Conservation (phyloP, 2,888 invertebrate genomes). For the Habroteleia sp. region DNA sequence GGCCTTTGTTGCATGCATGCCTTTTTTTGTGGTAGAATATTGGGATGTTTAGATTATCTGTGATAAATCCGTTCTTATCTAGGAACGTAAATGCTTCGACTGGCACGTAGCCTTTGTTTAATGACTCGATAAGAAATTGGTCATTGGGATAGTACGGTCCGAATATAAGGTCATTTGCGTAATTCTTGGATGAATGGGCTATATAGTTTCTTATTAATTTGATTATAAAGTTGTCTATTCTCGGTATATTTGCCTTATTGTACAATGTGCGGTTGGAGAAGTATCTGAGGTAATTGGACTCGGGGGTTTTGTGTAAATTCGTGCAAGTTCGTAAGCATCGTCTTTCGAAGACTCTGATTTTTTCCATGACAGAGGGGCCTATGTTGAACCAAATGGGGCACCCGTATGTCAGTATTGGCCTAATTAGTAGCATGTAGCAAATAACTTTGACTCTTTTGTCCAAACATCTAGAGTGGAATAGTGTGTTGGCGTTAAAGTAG, state of each 20-base stretch:
- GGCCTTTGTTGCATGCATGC: no score
- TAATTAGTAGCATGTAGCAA: no score
- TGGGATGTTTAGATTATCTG: background rate
- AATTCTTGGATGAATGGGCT: background rate
- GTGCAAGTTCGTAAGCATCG: conserved; percentile 14
- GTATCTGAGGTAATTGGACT: background rate
- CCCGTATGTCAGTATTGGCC: conserved; percentile 51
- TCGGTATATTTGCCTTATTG: background rate
- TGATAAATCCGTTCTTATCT: conserved; percentile 1
- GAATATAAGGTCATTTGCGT: conserved; percentile 5
- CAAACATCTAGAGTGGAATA: conserved; percentile 58
- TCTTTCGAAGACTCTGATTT: conserved; percentile 32
- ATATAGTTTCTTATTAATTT: conserved; percentile 13
- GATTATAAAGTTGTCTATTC: conserved; percentile 26
- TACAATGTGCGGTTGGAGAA: background rate
- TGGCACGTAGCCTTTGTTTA: background rate
- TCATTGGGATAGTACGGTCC: conserved; percentile 1
- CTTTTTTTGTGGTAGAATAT: conserved; percentile 5
- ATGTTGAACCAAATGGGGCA: conserved; percentile 50
- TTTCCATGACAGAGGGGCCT: conserved; percentile 47
- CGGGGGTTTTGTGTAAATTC: background rate
- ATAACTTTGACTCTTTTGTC: background rate
- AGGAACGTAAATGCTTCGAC: background rate
- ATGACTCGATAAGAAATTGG: conserved; percentile 4
- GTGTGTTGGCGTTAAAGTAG: no score